A percentile compares a stretch with the other conserved stretches of the same genome.
Evolutionary conservation across 2,113 vertebrate species (phyloP).

Genomic region (Pygoscelis adeliae): DNA sequence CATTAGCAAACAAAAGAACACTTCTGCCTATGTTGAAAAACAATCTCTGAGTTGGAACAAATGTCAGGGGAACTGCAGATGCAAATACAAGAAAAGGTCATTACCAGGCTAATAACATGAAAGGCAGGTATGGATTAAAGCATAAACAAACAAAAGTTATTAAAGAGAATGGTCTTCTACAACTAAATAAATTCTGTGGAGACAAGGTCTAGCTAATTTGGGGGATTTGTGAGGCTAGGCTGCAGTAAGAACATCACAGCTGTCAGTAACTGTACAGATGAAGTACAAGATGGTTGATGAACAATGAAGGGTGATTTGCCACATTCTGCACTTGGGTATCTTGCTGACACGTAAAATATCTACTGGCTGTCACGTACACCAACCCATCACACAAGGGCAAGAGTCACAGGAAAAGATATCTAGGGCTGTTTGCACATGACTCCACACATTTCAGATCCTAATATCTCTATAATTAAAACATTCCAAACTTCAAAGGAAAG

Average conservation of each 20-base stretch:
- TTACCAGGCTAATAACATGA: neutral
- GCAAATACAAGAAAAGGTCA: neutral
- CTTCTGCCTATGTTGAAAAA: neutral
- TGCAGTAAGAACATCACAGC: neutral
- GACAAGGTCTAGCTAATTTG: neutral
- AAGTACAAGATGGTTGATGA: neutral
- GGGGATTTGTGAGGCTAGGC: neutral
- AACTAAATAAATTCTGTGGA: neutral
- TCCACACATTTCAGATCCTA: neutral
- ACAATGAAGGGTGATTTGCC: neutral
- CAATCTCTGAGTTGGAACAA: neutral
- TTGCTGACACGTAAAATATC: neutral
- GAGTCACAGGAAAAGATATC: neutral
- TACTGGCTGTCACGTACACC: neutral
- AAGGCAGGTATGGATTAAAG: neutral
- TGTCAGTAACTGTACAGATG: neutral
- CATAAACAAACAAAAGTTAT: neutral
- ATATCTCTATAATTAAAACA: neutral
- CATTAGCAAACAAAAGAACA: neutral
- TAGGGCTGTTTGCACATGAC: neutral
- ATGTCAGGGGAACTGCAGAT: neutral
- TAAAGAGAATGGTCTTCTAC: neutral
- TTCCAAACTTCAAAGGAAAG: neutral
- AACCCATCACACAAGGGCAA: neutral
- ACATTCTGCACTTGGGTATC: neutral